These are phyloP conservation scores for Erpornis zantholeuca DNA, from an alignment of 2,113 vertebrate genomes.

Conservation along the genomic window DNA sequence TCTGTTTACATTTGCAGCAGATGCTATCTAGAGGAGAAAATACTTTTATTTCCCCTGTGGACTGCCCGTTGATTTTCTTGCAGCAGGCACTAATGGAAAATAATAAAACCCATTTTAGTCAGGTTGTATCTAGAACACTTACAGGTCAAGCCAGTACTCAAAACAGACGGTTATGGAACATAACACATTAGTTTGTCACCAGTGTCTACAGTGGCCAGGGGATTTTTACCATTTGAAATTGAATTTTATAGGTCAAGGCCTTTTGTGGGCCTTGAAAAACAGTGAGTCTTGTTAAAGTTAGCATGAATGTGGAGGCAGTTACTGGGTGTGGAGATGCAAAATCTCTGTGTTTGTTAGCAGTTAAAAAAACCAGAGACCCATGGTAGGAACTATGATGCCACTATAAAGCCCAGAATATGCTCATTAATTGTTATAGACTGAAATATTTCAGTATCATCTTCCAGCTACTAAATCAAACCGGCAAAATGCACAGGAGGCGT, in stretches of 20 bases:
- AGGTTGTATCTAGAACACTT: slow-evolving; percentile 71
- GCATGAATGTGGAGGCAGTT: slow-evolving; percentile 1
- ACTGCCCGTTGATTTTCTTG: slow-evolving; percentile 69
- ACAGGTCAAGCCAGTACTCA: slow-evolving; percentile 73
- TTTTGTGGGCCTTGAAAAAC: slow-evolving; percentile 51
- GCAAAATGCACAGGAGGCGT: background rate
- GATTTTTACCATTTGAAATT: slow-evolving; percentile 73
- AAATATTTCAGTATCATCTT: background rate
- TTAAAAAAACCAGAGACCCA: background rate
- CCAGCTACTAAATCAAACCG: background rate
- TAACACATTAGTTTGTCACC: slow-evolving; percentile 67
- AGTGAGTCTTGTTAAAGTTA: slow-evolving; percentile 26
- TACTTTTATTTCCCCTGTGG: slow-evolving; percentile 73
- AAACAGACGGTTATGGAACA: slow-evolving; percentile 67
- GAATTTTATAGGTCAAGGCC: slow-evolving; percentile 69
- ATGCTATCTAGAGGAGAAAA: slow-evolving; percentile 59
- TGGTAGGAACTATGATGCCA: background rate
- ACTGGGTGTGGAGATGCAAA: background rate
- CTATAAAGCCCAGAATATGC: background rate
- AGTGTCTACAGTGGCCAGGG: slow-evolving; percentile 42
- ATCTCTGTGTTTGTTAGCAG: slow-evolving; percentile 41
- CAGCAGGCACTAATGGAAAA: slow-evolving; percentile 74
- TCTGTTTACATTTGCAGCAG: slow-evolving; percentile 59
- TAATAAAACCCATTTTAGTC: slow-evolving; percentile 77
- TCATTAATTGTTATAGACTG: slow-evolving; percentile 42